Evolutionary conservation across 2,797 vertebrate genomes (phyloP), one percentile per base, ranked within the genome.

Genomic region (Tiaroga cobitis): DNA sequence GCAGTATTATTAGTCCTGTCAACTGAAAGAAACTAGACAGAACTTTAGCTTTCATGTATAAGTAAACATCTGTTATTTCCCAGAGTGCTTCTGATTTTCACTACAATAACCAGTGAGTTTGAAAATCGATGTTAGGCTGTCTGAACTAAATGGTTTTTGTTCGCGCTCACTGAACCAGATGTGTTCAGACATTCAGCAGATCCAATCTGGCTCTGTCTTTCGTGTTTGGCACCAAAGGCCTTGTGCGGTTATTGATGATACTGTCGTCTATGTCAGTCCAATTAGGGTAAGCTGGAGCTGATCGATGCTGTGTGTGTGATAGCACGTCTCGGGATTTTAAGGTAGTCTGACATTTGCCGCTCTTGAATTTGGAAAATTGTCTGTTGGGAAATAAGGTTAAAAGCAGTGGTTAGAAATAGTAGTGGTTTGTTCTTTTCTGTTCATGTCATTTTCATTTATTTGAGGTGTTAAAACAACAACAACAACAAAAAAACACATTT

Each of bases 131-230:
- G 51, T 24, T 49, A 68, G 72, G 49, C 77, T 77, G 18, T 87
- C 82, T 87, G 78, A 56, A 13, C 70, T 41, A 76, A 87, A 81
- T 63, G 29, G 2, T 65, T 70, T 81, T 85, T 85, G 78, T 72
- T 81, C 4, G 37, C 46, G 63, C 19, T 68, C 32, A 51, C 70
- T 87, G 86, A 84, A 84, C 70, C 32, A 15, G 24, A 4, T 51
- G 32, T 13, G 4, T 68, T 72, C 72, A 43, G 51, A 46, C 18
- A 24, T 65, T 75, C 32, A 9, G 67, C n/a, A 9, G 75, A 77
- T 73, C 74, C 34, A 39, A 9, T 63, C 41, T 24, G 49, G 43
- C 69, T 61, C 32, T 46, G 8, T 69, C 70, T 81, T 74, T 74
- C 2, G 24, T 21, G 41, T 82, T 41, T 13, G 13, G 11, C 3